phyloP scores from a whole-genome alignment of 1,140 invertebrate genomes.

The Trichomalopsis sarcophagae region DNA sequence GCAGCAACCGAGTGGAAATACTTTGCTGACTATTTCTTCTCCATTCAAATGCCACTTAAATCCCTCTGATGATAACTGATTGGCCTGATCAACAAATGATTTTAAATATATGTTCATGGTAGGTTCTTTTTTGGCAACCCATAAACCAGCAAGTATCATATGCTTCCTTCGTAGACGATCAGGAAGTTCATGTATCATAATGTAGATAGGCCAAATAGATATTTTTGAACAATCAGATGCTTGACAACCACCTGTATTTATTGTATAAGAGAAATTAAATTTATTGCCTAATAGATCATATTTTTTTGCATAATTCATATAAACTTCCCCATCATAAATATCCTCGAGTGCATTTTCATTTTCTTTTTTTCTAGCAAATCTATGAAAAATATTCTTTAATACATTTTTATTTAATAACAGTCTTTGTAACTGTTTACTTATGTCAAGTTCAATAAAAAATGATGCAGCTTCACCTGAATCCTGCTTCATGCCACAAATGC shows the following conservation, averaged over 20 bases:
- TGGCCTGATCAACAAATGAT: constrained; percentile 1
- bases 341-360: constrained; percentile 33
- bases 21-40: background rate
- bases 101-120: constrained; percentile 12
- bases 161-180: constrained; percentile 15
- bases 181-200: constrained; percentile 46
- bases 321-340: constrained; percentile 49
- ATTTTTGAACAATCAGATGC: constrained; percentile 17
- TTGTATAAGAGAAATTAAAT: constrained; percentile 42
- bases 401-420: constrained; percentile 21
- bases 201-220: constrained; percentile 50
- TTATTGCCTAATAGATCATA: constrained; percentile 16
- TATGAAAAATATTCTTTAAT: background rate
- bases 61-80: constrained; percentile 18
- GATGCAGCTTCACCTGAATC: background rate
- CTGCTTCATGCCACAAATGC: background rate
- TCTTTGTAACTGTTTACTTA: constrained; percentile 26
- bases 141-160: constrained; percentile 7
- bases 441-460: constrained; percentile 30
- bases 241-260: constrained; percentile 50
- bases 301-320: background rate
- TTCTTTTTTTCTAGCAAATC: constrained; percentile 26
- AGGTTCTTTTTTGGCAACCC: constrained; percentile 8
- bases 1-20: constrained; percentile 32
- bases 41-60: background rate